These are phyloP conservation scores for Brachionus rubens DNA, from an alignment of 1,140 invertebrate species.

Conservation along the genomic window DNA sequence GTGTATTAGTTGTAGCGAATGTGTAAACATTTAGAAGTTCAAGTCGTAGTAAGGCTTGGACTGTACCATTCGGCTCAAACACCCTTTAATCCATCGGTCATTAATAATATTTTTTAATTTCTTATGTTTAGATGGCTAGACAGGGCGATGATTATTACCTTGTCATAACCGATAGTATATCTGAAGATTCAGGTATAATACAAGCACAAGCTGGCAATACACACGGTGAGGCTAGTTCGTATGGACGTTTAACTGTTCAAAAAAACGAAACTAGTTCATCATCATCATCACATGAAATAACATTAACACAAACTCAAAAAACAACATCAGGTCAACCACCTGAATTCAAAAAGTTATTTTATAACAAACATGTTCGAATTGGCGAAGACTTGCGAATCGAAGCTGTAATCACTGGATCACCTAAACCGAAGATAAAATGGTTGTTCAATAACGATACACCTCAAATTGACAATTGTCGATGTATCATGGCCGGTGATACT, in stretches of 20 bases:
- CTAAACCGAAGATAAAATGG: conserved; percentile 26
- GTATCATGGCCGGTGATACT: conserved; percentile 39
- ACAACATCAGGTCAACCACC: conserved; percentile 9
- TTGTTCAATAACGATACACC: conserved; percentile 32
- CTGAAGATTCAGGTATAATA: conserved; percentile 43
- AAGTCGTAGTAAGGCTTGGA: conserved; percentile 30
- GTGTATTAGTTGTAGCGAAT: not conserved
- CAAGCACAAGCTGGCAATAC: not conserved
- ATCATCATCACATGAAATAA: not conserved
- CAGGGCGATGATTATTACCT: conserved; percentile 46
- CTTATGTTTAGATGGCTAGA: conserved; percentile 39
- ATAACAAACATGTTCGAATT: conserved; percentile 18
- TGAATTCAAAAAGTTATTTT: conserved; percentile 40
- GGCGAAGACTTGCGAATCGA: conserved; percentile 29
- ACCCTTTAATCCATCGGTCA: no score
- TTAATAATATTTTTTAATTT: not conserved
- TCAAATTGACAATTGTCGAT: conserved; percentile 22
- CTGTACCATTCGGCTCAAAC: not conserved
- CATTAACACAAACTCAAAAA: not conserved
- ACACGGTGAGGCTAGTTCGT: conserved; percentile 29
- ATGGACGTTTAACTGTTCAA: conserved; percentile 32
- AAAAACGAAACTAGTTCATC: not conserved
- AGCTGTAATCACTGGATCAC: conserved; percentile 37
- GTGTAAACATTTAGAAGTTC: conserved; percentile 18
- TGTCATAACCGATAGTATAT: conserved; percentile 40